phyloP scores from a whole-genome alignment of 2,113 vertebrate species.

The Amphiprion ocellaris region DNA sequence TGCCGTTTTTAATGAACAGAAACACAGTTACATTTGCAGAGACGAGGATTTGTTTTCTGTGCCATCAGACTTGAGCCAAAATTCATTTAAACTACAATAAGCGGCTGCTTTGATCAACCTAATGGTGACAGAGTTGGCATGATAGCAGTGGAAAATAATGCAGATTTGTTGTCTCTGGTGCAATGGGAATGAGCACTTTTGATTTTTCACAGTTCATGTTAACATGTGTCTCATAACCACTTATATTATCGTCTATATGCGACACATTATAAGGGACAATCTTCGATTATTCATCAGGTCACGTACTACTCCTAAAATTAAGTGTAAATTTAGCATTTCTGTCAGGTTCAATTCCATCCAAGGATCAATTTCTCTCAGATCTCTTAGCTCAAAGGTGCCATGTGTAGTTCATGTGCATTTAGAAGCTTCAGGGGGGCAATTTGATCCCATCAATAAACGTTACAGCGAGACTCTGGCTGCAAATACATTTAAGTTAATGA shows the following conservation, averaged over 20 bases:
- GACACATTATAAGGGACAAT: background rate
- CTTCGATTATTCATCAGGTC: background rate
- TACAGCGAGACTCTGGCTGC: too few species aligned
- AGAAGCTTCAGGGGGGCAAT: background rate
- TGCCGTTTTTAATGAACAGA: slow-evolving; percentile 23
- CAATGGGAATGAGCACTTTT: background rate
- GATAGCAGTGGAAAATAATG: background rate
- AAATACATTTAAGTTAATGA: too few species aligned
- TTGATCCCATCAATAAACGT: background rate
- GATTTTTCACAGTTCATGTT: background rate
- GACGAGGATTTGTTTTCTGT: background rate
- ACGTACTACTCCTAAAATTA: background rate
- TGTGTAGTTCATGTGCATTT: background rate
- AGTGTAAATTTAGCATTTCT: slow-evolving; percentile 9
- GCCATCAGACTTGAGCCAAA: slow-evolving; percentile 21
- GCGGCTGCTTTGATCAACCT: slow-evolving; percentile 20
- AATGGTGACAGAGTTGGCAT: background rate
- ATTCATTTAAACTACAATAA: slow-evolving; percentile 12
- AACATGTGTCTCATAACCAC: background rate
- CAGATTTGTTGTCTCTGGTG: background rate
- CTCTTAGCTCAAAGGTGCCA: slow-evolving; percentile 18
- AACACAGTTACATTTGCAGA: background rate
- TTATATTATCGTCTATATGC: background rate
- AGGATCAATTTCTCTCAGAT: background rate
- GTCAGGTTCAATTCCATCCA: slow-evolving; percentile 21